Evolutionary conservation across 2,797 vertebrate species (phyloP), one percentile per base, ranked within the genome.

Genomic region (Platyrinchus mystaceus): DNA sequence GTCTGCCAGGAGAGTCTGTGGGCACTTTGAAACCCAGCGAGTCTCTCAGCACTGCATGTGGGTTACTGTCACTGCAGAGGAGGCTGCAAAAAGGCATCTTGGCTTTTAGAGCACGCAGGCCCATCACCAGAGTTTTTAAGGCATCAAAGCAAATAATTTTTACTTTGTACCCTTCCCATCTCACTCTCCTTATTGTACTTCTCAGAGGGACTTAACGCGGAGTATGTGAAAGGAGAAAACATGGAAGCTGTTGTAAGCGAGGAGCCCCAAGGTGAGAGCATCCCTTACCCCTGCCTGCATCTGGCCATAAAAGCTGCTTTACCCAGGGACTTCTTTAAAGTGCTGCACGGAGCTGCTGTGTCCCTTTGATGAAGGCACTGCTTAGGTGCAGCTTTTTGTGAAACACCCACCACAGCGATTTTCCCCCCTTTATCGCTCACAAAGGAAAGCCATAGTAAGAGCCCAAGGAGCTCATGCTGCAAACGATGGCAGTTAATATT

Each of bases 191-290:
- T 89, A 66, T 83, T 87, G 56, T 90, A 12, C n/a, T 92, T 90
- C 62, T 87, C 98, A 99, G 99, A 99, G 98, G 98, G 98, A 71
- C 98, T 99, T 95, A 99, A 99, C 7, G 87, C 98, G 0, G 98
- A 99, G 75, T 98, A 99, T 3, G 98, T 98, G 92, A 99, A 99
- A 95, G 98, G 98, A 44, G 99, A 99, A 85, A 98, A 98, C 93
- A 98, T 98, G 60, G 99, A 99, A 69, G 98, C 98, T 0, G 99
- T 99, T 5, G 98, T 99, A 32, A 98, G 98, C n/a, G 98, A 99
- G 95, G 99, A 99, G 52, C 99, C 99, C 49, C 99, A 99, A 98
- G 99, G 99, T 99, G 96, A 98, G 97, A 46, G 10, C 46, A 23
- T 28, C 21, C 37, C 56, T 43, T 46, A 10, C n/a, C 66, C 55